These are phyloP conservation scores for Drosophila niveifrons DNA, from an alignment of 2,888 invertebrate genomes.

Conservation along the genomic window DNA sequence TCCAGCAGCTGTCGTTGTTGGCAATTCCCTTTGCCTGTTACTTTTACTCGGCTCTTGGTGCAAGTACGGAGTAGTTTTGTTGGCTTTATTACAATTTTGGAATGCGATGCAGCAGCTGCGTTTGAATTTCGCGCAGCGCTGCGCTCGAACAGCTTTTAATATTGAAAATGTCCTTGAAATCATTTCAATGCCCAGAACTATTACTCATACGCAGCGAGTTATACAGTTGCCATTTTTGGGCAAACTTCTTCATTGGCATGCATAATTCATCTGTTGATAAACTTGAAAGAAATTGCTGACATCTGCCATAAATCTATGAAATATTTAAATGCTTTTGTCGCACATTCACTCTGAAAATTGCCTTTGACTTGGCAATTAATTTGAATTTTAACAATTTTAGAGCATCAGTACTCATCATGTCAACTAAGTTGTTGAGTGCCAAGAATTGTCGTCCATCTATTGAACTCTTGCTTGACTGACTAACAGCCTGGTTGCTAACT, in stretches of 20 bases:
- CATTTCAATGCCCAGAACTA: constrained; percentile 55
- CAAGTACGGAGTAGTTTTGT: constrained; percentile 13
- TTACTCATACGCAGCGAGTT: constrained; percentile 76
- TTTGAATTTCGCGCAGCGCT: constrained; percentile 77
- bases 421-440: constrained; percentile 49
- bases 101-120: constrained; percentile 70
- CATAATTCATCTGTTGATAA: constrained; percentile 71
- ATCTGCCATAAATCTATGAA: constrained; percentile 62
- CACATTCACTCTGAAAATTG: constrained; percentile 49
- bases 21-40: constrained; percentile 57
- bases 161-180: constrained; percentile 73
- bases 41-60: constrained; percentile 12
- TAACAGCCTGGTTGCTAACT: constrained; percentile 18
- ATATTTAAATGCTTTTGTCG: constrained; percentile 68
- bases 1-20: constrained; percentile 70
- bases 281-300: constrained; percentile 63
- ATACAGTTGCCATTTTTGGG: constrained; percentile 56
- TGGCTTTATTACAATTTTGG: constrained; percentile 21
- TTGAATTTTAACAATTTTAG: constrained; percentile 72
- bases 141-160: constrained; percentile 73
- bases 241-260: constrained; percentile 49
- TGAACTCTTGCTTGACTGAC: constrained; percentile 10
- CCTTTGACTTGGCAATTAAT: constrained; percentile 71
- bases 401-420: constrained; percentile 58
- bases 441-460: constrained; percentile 9